Evolutionary conservation across 1,140 invertebrate species (phyloP).

Genomic region (Danaus plexippus): DNA sequence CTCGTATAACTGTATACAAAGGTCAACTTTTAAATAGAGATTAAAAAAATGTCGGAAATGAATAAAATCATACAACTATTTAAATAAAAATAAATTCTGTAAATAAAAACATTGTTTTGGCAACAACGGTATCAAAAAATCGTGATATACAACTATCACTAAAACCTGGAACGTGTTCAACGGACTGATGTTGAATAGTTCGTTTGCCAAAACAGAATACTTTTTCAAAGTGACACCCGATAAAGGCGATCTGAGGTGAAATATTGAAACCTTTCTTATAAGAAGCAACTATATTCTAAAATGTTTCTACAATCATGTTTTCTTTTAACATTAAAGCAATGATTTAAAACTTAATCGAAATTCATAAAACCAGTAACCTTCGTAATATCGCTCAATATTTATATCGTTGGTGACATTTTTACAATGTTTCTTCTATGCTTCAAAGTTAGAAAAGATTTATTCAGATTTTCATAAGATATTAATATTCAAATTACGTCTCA

Average conservation of each 20-base stretch:
- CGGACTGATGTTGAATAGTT: constrained; percentile 20
- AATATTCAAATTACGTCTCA: no score
- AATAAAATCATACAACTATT: not conserved
- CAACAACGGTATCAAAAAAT: constrained; percentile 11
- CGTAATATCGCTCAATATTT: not conserved
- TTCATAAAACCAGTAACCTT: not conserved
- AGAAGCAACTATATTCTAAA: no score
- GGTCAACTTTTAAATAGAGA: no score
- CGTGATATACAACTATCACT: constrained; percentile 14
- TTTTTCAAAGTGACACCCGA: constrained; percentile 28
- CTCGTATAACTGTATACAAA: no score
- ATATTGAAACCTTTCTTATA: constrained; percentile 9
- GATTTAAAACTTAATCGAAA: not conserved
- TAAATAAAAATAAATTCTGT: constrained; percentile 12
- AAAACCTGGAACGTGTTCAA: constrained; percentile 23
- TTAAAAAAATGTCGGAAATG: no score
- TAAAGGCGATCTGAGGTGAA: constrained; percentile 19
- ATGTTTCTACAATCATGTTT: no score
- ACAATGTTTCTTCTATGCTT: constrained; percentile 3
- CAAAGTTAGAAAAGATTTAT: not conserved
- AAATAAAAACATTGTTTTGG: constrained; percentile 12
- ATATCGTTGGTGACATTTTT: constrained; percentile 5
- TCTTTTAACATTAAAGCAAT: constrained; percentile 1
- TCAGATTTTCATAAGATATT: no score
- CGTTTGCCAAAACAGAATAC: constrained; percentile 24